phyloP scores from a whole-genome alignment of 1,140 invertebrate genomes.

The Patella vulgata region DNA sequence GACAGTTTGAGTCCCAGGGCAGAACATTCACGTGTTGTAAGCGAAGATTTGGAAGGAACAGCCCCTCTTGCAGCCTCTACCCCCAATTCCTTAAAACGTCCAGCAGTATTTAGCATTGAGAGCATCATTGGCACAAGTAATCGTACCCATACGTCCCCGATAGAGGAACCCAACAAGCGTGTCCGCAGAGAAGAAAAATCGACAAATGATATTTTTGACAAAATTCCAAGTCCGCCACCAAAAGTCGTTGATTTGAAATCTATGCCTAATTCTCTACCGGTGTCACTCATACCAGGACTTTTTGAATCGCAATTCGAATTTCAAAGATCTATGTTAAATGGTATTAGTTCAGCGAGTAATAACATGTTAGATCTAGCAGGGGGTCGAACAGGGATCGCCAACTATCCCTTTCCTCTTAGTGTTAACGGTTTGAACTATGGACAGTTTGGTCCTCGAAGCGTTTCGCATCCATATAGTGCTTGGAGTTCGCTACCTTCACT shows the following conservation, averaged over 20 bases:
- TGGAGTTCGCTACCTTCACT: too few relatives aligned
- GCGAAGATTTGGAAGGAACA: background rate
- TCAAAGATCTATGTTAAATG: too few relatives aligned
- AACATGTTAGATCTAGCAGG: too few relatives aligned
- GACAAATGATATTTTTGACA: conserved; percentile 59
- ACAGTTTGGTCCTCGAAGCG: too few relatives aligned
- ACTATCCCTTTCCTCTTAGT: too few relatives aligned
- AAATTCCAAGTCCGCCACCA: conserved; percentile 61
- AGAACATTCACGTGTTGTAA: background rate
- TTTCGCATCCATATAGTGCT: too few relatives aligned
- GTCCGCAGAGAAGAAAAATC: conserved; percentile 21
- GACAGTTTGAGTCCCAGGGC: background rate
- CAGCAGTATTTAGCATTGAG: background rate
- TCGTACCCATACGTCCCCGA: background rate
- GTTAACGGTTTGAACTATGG: too few relatives aligned
- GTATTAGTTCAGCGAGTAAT: too few relatives aligned
- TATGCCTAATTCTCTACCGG: conserved; percentile 25
- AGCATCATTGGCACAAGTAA: background rate
- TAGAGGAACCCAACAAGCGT: too few relatives aligned
- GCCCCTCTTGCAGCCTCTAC: background rate
- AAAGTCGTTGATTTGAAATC: conserved; percentile 56
- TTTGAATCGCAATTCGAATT: conserved; percentile 21
- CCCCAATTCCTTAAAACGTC: background rate
- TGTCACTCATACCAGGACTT: conserved; percentile 41
- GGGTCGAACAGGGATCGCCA: too few relatives aligned